These are phyloP conservation scores for Wiebesia pumilae DNA, from an alignment of 1,140 invertebrate genomes.

Conservation along the genomic window DNA sequence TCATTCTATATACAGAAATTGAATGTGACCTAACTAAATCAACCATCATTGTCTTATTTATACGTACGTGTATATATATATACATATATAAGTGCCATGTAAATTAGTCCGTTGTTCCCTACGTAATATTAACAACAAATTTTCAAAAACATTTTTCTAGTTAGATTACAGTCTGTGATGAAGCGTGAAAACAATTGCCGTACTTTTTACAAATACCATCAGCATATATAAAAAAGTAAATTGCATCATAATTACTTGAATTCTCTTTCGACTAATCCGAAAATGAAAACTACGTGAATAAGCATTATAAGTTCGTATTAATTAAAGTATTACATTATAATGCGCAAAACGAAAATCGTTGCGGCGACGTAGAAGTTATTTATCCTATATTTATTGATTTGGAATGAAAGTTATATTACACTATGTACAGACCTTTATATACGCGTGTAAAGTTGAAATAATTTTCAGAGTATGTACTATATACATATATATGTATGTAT, in stretches of 20 bases:
- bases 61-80: background rate
- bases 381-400: constrained; percentile 4
- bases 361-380: background rate
- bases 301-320: constrained; percentile 20
- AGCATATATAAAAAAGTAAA: constrained; percentile 22
- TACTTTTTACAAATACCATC: background rate
- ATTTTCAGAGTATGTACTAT: background rate
- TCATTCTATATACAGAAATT: constrained; percentile 20
- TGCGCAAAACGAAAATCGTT: constrained; percentile 17
- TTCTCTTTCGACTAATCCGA: background rate
- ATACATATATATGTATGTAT: background rate
- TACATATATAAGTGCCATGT: background rate
- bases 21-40: constrained; percentile 29
- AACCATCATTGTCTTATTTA: background rate
- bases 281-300: constrained; percentile 7
- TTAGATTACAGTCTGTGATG: background rate
- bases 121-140: background rate
- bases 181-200: constrained; percentile 1
- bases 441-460: constrained; percentile 23
- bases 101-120: background rate
- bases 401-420: constrained; percentile 44
- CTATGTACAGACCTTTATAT: constrained; percentile 37
- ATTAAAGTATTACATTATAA: background rate
- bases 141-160: background rate
- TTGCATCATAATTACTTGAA: background rate